Evolutionary conservation across 2,113 vertebrate species (phyloP).

Genomic region (Chroicocephalus ridibundus): DNA sequence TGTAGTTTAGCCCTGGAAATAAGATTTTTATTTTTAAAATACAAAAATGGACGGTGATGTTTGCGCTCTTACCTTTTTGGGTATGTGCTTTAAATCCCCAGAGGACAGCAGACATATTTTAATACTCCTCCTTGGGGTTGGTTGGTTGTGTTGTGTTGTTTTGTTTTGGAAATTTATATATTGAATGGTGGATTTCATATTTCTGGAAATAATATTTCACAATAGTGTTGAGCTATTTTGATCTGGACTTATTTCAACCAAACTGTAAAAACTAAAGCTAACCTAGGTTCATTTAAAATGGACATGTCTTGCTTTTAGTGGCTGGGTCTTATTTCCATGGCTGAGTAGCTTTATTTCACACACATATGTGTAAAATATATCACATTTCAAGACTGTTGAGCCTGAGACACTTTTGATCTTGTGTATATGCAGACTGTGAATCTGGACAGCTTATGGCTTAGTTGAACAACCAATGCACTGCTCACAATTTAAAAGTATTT

Average conservation of each 20-base stretch:
- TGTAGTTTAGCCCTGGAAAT: conserved; percentile 76
- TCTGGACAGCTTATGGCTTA: conserved; percentile 64
- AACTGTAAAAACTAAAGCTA: not conserved
- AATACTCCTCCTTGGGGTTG: not conserved
- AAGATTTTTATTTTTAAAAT: conserved; percentile 27
- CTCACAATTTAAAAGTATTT: not conserved
- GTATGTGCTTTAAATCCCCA: not conserved
- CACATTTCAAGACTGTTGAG: not conserved
- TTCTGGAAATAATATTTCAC: not conserved
- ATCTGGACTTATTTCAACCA: conserved; percentile 22
- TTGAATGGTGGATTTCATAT: not conserved
- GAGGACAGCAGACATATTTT: not conserved
- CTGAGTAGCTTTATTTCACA: conserved; percentile 69
- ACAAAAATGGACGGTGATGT: not conserved
- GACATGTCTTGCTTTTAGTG: not conserved
- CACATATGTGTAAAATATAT: conserved; percentile 39
- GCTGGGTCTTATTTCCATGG: conserved; percentile 77
- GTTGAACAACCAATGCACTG: conserved; percentile 71
- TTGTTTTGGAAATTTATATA: not conserved
- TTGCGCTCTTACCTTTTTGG: not conserved
- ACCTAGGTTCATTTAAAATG: not conserved
- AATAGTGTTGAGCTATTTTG: not conserved
- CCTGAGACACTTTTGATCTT: conserved; percentile 65
- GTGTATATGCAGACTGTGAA: conserved; percentile 44
- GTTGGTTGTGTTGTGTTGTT: not conserved